These are phyloP conservation scores for Chaetorhynchus papuensis DNA, from an alignment of 2,113 vertebrate species.

Conservation along the genomic window DNA sequence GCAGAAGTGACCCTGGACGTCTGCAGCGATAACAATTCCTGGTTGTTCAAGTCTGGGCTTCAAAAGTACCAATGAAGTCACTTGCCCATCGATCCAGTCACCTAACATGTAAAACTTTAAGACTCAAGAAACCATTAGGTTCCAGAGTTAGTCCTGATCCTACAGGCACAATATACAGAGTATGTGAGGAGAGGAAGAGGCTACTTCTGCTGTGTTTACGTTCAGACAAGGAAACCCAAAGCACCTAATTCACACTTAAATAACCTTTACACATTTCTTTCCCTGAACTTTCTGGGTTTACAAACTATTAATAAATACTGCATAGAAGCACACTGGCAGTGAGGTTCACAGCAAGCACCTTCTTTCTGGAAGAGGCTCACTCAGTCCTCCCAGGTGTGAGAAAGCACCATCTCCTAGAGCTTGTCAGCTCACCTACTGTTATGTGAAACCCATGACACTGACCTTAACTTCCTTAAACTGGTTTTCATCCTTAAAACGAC, in stretches of 20 bases:
- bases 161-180: not conserved
- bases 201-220: not conserved
- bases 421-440: not conserved
- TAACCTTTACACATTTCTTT: not conserved
- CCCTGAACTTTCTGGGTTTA: not conserved
- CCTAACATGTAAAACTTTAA: not conserved
- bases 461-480: not conserved
- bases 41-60: not conserved
- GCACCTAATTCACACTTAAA: not conserved
- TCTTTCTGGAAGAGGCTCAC: not conserved
- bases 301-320: not conserved
- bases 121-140: not conserved
- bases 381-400: not conserved
- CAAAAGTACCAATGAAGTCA: not conserved
- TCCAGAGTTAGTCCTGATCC: not conserved
- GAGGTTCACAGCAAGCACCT: not conserved
- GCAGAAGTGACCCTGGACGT: not conserved
- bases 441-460: accelerated
- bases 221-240: not conserved
- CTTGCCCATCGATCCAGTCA: not conserved
- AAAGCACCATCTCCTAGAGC: not conserved
- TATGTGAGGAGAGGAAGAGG: not conserved
- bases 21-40: not conserved
- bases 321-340: not conserved
- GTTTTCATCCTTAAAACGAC: not conserved